Percentiles rank a stretch among this genome's conserved stretches.
Evolutionary conservation across 1,140 invertebrate genomes (phyloP).

Genomic region (Lepidotrigona ventralis): DNA sequence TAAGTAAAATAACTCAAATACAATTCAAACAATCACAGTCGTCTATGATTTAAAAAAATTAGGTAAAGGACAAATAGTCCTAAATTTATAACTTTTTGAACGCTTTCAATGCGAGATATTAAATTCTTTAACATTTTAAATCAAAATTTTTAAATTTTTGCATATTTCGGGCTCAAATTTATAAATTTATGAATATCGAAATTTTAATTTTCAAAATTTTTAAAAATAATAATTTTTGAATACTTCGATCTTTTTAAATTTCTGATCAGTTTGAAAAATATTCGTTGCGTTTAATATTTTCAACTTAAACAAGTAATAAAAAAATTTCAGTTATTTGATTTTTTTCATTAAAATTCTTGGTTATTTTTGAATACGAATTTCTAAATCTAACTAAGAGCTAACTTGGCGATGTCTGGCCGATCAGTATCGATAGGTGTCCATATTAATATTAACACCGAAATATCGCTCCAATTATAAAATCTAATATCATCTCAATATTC

Average conservation of each 20-base stretch:
- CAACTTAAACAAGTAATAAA: too few species aligned
- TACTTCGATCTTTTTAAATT: background rate
- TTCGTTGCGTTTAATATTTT: too few species aligned
- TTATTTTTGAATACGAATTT: background rate
- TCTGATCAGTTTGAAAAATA: background rate
- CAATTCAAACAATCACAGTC: too few species aligned
- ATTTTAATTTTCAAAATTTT: too few species aligned
- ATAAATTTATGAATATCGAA: background rate
- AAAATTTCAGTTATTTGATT: too few species aligned
- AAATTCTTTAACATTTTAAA: background rate
- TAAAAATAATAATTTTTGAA: background rate
- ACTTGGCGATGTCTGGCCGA: background rate
- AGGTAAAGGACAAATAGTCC: too few species aligned
- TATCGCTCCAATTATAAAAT: slow-evolving; percentile 28
- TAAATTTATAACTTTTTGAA: too few species aligned
- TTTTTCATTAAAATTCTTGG: too few species aligned
- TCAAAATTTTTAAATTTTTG: background rate
- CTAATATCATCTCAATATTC: slow-evolving; percentile 1
- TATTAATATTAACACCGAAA: slow-evolving; percentile 5
- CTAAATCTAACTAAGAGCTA: background rate
- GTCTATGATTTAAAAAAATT: too few species aligned
- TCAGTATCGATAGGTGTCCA: background rate
- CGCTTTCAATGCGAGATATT: background rate
- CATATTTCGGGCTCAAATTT: background rate
- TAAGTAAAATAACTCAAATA: too few species aligned